Evolutionary conservation across 2,113 vertebrate genomes (phyloP), one percentile per base, ranked within the genome.

Genomic region (Rattus rattus): DNA sequence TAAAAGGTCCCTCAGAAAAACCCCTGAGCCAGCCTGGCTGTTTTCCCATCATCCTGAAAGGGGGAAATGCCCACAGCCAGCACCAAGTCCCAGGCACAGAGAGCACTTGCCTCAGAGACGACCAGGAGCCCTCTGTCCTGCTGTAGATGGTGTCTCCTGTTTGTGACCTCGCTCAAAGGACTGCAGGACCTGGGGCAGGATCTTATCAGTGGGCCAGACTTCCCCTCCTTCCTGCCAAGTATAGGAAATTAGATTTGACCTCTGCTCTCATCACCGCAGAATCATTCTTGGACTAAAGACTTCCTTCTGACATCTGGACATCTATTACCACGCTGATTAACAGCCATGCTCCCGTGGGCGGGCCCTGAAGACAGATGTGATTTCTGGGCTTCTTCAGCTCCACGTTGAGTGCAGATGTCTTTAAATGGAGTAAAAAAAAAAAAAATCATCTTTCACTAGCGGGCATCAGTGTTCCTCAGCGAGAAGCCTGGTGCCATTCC

Each of bases 211-310:
- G 56, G 83, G 94, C 96, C 95, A 97, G 97, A 95, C 56, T 98
- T 98, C 98, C 88, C 52, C 97, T 97, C 93, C 94, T 97, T 98
- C 98, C 97, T 97, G 95, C 98, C 97, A 97, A 97, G 98, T 97
- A 95, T 93, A 98, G 98, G 98, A 99, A 98, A 98, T 98, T 98
- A 97, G 97, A 98, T 98, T 97, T 98, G 98, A 98, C 98, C 98
- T 98, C 97, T 98, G 97, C 98, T 98, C 98, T 96, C 94, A 98
- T 98, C 98, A 97, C 97, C 98, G 97, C 92, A 98, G 98, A 98
- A 97, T 98, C 98, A 98, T 98, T 98, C 98, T 98, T 98, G 97
- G 97, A 94, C 49, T 0, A 5, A 98, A 97, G 97, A 97, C 97
- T 98, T 98, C 97, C 98, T 97, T 98, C 98, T 98, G 98, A 98